Percentiles rank a stretch among this genome's conserved stretches.
Conservation (phyloP, 2,888 invertebrate genomes). For the Aromia moschata region DNA sequence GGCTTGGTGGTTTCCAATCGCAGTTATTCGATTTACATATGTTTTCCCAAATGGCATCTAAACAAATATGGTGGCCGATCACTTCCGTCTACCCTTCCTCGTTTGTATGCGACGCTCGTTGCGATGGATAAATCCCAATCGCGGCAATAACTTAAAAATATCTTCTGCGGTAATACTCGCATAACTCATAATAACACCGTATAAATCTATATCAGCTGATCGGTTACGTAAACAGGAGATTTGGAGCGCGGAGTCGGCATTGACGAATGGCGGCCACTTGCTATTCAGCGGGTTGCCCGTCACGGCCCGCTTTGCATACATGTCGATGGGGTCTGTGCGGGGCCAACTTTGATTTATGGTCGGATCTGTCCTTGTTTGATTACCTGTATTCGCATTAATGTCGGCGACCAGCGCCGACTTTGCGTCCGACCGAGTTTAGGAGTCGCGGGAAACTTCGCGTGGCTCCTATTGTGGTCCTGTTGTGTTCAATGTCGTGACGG, state of each 20-base stretch:
- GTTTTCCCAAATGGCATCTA: too few species aligned
- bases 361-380: constrained; percentile 18
- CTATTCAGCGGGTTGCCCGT: constrained; percentile 27
- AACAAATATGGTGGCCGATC: too few species aligned
- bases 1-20: too few species aligned
- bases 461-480: too few species aligned
- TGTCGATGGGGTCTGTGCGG: constrained; percentile 28
- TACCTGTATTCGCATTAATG: constrained; percentile 13
- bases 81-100: not conserved
- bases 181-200: constrained; percentile 28
- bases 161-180: constrained; percentile 13
- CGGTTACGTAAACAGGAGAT: constrained; percentile 29
- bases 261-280: constrained; percentile 26
- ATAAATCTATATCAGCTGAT: constrained; percentile 33
- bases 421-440: too few species aligned
- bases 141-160: constrained; percentile 24
- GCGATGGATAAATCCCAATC: constrained; percentile 4
- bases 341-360: constrained; percentile 27
- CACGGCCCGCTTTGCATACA: constrained; percentile 27
- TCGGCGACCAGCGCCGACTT: too few species aligned
- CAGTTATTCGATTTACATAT: too few species aligned
- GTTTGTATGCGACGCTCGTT: not conserved
- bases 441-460: too few species aligned
- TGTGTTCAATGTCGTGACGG: too few species aligned
- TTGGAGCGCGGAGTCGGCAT: constrained; percentile 20